phyloP scores from a whole-genome alignment of 2,888 invertebrate species.

The Lapara coniferarum region DNA sequence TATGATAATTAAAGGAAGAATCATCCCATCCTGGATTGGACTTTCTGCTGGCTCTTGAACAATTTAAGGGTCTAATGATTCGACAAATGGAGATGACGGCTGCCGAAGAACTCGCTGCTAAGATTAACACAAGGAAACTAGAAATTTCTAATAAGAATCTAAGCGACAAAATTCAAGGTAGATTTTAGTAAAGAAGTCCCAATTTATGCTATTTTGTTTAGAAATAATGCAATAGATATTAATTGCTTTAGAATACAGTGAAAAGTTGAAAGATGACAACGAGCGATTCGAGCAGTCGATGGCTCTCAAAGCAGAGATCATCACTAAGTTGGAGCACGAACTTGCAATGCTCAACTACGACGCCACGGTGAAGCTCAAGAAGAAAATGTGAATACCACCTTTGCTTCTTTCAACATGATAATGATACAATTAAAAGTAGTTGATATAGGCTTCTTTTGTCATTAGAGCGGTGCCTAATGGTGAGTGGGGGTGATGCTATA shows the following conservation, averaged over 20 bases:
- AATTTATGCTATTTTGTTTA: background rate
- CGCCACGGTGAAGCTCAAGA: slow-evolving; percentile 46
- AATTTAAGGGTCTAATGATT: slow-evolving; percentile 67
- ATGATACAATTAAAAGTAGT: too few relatives aligned
- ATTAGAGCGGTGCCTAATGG: too few relatives aligned
- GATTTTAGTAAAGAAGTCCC: slow-evolving; percentile 7
- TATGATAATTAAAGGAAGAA: slow-evolving; percentile 8
- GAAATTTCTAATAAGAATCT: slow-evolving; percentile 70
- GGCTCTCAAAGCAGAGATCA: slow-evolving; percentile 50
- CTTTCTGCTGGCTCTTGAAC: slow-evolving; percentile 63
- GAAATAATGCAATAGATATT: slow-evolving; percentile 25
- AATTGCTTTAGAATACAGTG: slow-evolving; percentile 47
- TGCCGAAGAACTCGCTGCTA: slow-evolving; percentile 71
- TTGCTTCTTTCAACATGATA: background rate
- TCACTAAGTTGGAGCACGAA: slow-evolving; percentile 48
- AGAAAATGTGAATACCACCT: slow-evolving; percentile 59
- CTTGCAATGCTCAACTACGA: slow-evolving; percentile 39
- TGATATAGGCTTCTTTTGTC: too few relatives aligned
- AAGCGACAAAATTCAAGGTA: slow-evolving; percentile 54
- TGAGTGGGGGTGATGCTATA: too few relatives aligned
- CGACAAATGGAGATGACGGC: slow-evolving; percentile 73
- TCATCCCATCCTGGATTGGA: slow-evolving; percentile 45
- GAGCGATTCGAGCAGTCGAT: slow-evolving; percentile 50
- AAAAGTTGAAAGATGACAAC: slow-evolving; percentile 50
- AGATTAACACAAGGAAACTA: slow-evolving; percentile 68